Evolutionary conservation across 2,888 invertebrate genomes (phyloP).

Genomic region (Eumerus sabulonum): DNA sequence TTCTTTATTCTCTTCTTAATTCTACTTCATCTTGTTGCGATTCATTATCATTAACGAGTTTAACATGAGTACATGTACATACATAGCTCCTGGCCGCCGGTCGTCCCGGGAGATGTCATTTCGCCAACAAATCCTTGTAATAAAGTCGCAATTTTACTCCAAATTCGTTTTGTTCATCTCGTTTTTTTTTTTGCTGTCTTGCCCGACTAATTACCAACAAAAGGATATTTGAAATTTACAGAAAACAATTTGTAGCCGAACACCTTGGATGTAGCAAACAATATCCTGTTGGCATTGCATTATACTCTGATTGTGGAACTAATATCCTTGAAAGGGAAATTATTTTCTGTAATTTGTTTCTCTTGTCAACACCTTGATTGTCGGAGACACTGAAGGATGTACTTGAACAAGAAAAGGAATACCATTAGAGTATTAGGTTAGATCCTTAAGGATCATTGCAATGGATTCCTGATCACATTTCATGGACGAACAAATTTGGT

Average conservation of each 20-base stretch:
- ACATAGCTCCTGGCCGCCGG: background rate
- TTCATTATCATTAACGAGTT: background rate
- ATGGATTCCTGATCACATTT: conserved; percentile 59
- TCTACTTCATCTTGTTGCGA: background rate
- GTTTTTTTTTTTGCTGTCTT: too few species aligned
- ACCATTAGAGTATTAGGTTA: background rate
- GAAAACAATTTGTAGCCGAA: conserved; percentile 53
- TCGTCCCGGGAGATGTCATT: conserved; percentile 1
- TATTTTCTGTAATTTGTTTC: conserved; percentile 58
- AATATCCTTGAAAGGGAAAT: conserved; percentile 66
- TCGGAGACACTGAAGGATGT: background rate
- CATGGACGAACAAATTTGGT: conserved; percentile 39
- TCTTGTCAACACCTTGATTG: conserved; percentile 41
- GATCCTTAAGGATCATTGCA: conserved; percentile 44
- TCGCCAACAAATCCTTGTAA: conserved; percentile 8
- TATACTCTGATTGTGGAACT: conserved; percentile 50
- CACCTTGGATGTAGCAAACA: conserved; percentile 30
- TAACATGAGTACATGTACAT: background rate
- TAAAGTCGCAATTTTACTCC: conserved; percentile 33
- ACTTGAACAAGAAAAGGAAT: background rate
- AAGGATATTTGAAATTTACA: conserved; percentile 62
- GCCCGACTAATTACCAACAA: conserved; percentile 43
- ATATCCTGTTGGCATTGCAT: conserved; percentile 61
- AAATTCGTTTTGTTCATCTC: conserved; percentile 15
- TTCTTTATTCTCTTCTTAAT: conserved; percentile 6